Base-by-base conservation (phyloP, 2,113 vertebrate genomes). In the Jacana jacana region DNA sequence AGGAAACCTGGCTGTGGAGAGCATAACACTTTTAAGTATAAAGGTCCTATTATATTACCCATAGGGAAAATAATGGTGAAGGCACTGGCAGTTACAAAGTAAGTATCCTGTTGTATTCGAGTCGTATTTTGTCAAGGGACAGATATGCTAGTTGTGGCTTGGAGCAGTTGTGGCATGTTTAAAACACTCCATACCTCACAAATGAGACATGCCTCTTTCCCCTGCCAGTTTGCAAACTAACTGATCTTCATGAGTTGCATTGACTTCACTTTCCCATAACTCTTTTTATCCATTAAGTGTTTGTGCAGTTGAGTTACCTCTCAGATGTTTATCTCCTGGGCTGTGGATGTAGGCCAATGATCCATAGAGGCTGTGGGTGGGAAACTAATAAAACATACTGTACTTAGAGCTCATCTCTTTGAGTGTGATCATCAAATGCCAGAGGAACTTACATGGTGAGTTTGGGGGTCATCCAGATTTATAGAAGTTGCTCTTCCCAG, bases 41-140 rank as follows among this genome's bases (percentile, higher is more conserved):
- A 73, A 6, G 95, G 95, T 44, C 98, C 98, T 42, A 97, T 99
- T 48, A 78, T 94, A 24, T 94, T 99, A 70, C 99, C 98, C 17
- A 97, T 97, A 61, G 99, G 99, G 18, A 99, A 98, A 97, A 98
- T 99, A 96, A 97, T 88, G 5, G 91, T 99, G 60, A 99, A 98
- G 97, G 99, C 99, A 18, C 42, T 99, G 49, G 99, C 99, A 28
- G 98, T 99, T 61, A 98, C 98, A 88, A 98, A 98, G 99, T 99
- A 97, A 96, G 98, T 93, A 57, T 58, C 40, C n/a, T 84, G 33
- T 5, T 90, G 65, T 80, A 49, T 73, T 76, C 65, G 2, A 65
- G 19, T 35, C 3, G 2, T 61, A 6, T 49, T 91, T 64, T 69
- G 19, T 15, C 25, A 46, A 33, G 30, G 55, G 10, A 28, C 52